phyloP scores from a whole-genome alignment of 2,797 vertebrate species.

The Potorous gilbertii region DNA sequence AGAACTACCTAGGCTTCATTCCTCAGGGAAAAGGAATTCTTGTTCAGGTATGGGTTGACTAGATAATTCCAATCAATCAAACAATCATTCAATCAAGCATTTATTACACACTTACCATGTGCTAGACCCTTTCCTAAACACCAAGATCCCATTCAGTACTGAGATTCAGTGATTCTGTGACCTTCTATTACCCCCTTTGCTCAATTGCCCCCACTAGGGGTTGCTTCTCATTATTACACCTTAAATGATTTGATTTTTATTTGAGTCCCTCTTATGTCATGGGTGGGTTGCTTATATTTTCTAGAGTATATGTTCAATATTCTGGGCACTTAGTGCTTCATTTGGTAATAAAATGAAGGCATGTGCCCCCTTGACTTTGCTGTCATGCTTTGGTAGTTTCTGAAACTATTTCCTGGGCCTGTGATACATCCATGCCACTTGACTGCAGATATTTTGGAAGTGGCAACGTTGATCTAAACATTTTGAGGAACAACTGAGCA shows the following conservation, averaged over 20 bases:
- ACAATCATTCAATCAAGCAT: not conserved
- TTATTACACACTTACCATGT: not conserved
- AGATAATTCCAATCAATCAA: not conserved
- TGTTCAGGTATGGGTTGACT: not conserved
- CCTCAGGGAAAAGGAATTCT: not conserved
- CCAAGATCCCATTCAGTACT: not conserved
- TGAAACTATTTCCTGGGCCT: slow-evolving; percentile 50
- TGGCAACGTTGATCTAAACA: slow-evolving; percentile 67
- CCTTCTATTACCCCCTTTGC: not conserved
- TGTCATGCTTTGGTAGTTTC: slow-evolving; percentile 60
- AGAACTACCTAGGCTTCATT: not conserved
- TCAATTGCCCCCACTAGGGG: slow-evolving; percentile 33
- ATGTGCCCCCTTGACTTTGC: slow-evolving; percentile 13
- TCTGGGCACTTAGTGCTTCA: slow-evolving; percentile 39
- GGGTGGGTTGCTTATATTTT: slow-evolving; percentile 55
- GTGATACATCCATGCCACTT: slow-evolving; percentile 63
- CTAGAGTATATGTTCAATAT: slow-evolving; percentile 22
- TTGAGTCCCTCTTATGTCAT: slow-evolving; percentile 50
- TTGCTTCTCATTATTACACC: slow-evolving; percentile 36
- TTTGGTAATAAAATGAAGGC: slow-evolving; percentile 10
- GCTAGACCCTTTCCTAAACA: not conserved
- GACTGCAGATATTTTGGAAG: slow-evolving; percentile 65
- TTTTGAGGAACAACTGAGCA: slow-evolving; percentile 63
- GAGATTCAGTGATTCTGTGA: not conserved
- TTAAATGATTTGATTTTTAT: slow-evolving; percentile 59